Conservation (phyloP, 1,140 invertebrate genomes). For the Diuraphis noxia region DNA sequence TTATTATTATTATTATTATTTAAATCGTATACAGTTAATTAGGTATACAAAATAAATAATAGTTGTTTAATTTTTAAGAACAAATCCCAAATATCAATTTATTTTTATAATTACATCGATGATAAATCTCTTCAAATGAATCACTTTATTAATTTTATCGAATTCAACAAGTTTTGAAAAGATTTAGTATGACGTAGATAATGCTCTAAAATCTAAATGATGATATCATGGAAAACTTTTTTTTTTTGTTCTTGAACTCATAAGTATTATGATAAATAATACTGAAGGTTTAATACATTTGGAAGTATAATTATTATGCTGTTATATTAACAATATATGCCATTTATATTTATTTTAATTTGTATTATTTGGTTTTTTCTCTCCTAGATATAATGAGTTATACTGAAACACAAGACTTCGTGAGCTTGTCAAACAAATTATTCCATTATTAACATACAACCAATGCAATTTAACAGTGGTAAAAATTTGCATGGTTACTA, state of each 20-base stretch:
- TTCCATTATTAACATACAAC: background rate
- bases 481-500: slow-evolving; percentile 4
- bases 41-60: background rate
- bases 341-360: slow-evolving; percentile 31
- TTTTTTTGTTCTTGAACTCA: background rate
- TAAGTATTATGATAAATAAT: background rate
- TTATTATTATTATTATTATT: too few relatives aligned
- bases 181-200: too few relatives aligned
- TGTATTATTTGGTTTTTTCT: slow-evolving; percentile 16
- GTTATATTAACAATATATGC: background rate
- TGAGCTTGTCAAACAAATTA: slow-evolving; percentile 37
- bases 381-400: background rate
- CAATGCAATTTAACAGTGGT: background rate
- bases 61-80: background rate
- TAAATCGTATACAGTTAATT: background rate
- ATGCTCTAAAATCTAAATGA: too few relatives aligned
- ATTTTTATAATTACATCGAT: background rate
- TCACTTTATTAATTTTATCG: background rate
- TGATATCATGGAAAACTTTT: background rate
- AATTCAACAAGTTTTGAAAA: too few relatives aligned
- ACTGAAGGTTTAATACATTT: background rate
- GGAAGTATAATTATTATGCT: slow-evolving; percentile 16
- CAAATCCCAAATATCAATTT: background rate
- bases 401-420: background rate
- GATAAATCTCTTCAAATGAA: background rate